Evolutionary conservation across 2,797 vertebrate genomes (phyloP).

Genomic region (Taenioides sp.): DNA sequence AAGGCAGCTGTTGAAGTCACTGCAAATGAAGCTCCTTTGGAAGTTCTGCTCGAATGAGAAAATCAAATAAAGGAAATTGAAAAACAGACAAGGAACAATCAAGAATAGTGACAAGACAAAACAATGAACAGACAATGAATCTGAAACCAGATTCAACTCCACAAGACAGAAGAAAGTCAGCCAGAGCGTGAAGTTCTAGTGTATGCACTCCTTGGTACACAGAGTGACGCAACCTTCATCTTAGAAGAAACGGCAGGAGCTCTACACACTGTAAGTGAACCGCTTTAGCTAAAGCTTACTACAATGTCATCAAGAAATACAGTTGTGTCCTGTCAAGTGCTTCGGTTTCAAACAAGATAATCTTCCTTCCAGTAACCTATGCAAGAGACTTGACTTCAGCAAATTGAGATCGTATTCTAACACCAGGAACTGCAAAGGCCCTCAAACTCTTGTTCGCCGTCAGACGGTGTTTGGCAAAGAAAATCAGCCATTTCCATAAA

Average conservation of each 20-base stretch:
- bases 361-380: no score
- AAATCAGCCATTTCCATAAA: constrained; percentile 13
- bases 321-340: constrained; percentile 20
- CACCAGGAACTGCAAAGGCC: constrained; percentile 9
- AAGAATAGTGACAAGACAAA: neutral
- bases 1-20: no score
- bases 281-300: constrained; percentile 19
- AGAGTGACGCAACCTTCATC: constrained; percentile 42
- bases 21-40: no score
- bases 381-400: neutral
- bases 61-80: neutral
- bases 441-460: constrained; percentile 15
- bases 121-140: neutral
- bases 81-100: neutral
- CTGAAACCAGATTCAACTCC: neutral
- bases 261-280: constrained; percentile 19
- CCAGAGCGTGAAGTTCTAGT: constrained; percentile 30
- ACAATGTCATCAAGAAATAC: constrained; percentile 29
- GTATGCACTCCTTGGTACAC: constrained; percentile 39
- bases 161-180: constrained; percentile 10
- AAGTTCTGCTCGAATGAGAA: no score
- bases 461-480: constrained; percentile 25
- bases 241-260: constrained; percentile 18
- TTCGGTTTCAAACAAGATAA: constrained; percentile 3
- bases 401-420: constrained; percentile 23